Percentiles rank a stretch among this genome's conserved stretches.
These are phyloP conservation scores for Thalassophryne amazonica DNA, from an alignment of 2,797 vertebrate species.

Conservation along the genomic window DNA sequence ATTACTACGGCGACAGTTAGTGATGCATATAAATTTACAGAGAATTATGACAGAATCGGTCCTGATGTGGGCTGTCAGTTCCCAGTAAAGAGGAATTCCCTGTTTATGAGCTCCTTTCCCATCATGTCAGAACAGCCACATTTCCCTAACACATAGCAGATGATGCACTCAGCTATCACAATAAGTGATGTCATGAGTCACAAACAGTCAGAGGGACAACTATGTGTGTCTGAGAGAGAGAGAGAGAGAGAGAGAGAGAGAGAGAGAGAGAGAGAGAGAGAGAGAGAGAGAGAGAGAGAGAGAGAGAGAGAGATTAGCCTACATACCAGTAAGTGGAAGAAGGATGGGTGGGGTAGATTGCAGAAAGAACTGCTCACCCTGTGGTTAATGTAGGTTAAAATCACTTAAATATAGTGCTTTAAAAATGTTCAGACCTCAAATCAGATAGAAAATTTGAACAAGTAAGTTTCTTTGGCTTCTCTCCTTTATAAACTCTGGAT, in stretches of 20 bases:
- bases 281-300: too few relatives aligned
- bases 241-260: too few relatives aligned
- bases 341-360: background rate
- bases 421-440: too few relatives aligned
- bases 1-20: too few relatives aligned
- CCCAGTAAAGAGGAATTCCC: conserved; percentile 27
- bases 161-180: conserved; percentile 36
- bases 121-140: conserved; percentile 24
- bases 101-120: conserved; percentile 22
- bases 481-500: too few relatives aligned
- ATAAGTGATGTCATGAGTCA: conserved; percentile 25
- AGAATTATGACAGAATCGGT: conserved; percentile 1
- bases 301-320: too few relatives aligned
- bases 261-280: too few relatives aligned
- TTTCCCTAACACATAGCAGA: conserved; percentile 56
- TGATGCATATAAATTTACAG: too few relatives aligned
- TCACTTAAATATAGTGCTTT: conserved; percentile 25
- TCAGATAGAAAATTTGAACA: too few relatives aligned
- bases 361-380: conserved; percentile 18
- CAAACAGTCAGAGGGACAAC: conserved; percentile 26
- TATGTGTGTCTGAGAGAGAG: too few relatives aligned
- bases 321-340: conserved; percentile 13
- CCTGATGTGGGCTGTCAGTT: conserved; percentile 16
- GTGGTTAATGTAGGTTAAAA: conserved; percentile 10
- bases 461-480: too few relatives aligned